Percentiles rank a stretch among this genome's conserved stretches.
phyloP scores from a whole-genome alignment of 1,140 invertebrate species.

The Stegodyphus dumicola region DNA sequence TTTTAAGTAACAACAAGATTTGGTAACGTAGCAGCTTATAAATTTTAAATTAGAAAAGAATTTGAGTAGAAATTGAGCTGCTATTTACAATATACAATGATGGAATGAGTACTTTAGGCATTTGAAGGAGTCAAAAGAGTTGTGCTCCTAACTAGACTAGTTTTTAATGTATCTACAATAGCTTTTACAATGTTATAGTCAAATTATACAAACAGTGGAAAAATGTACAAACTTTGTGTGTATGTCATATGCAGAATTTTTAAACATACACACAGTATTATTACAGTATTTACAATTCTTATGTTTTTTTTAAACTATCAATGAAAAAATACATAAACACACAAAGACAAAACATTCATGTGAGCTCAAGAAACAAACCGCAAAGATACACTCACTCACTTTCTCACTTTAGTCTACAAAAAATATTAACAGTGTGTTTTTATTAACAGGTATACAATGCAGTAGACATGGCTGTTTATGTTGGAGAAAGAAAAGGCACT shows the following conservation, averaged over 20 bases:
- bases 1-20: slow-evolving; percentile 29
- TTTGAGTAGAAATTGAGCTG: slow-evolving; percentile 23
- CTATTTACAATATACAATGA: slow-evolving; percentile 53
- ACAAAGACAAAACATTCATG: slow-evolving; percentile 18
- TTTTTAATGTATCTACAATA: slow-evolving; percentile 51
- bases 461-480: slow-evolving; percentile 35
- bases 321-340: slow-evolving; percentile 40
- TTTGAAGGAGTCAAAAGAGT: slow-evolving; percentile 28
- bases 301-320: slow-evolving; percentile 15
- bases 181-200: slow-evolving; percentile 25
- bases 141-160: slow-evolving; percentile 50
- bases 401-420: slow-evolving; percentile 34
- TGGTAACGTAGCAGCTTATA: background rate
- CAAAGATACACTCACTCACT: slow-evolving; percentile 25
- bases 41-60: background rate
- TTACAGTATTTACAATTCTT: slow-evolving; percentile 48
- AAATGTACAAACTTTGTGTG: slow-evolving; percentile 48
- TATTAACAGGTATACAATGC: background rate
- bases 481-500: slow-evolving; percentile 28
- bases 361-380: slow-evolving; percentile 44
- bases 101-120: slow-evolving; percentile 44
- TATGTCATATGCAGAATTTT: slow-evolving; percentile 27
- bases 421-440: background rate
- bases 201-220: slow-evolving; percentile 43
- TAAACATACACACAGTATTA: slow-evolving; percentile 8